Evolutionary conservation across 2,113 vertebrate genomes (phyloP).

Genomic region (Herpetotheres cachinnans): DNA sequence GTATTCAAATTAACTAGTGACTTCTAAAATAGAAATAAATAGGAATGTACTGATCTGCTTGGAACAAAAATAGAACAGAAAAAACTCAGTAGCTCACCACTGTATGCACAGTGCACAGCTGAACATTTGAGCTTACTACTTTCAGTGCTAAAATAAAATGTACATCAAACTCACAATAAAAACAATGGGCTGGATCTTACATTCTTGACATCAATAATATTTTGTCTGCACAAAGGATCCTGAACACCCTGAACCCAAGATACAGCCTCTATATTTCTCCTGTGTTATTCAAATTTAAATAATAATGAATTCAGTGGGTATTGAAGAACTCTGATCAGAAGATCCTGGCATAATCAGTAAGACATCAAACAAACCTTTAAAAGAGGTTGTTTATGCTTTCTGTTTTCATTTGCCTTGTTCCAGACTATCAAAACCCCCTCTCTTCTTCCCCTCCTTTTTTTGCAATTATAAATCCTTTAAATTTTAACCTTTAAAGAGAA

Average conservation of each 20-base stretch:
- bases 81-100: background rate
- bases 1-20: background rate
- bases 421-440: background rate
- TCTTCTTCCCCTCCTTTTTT: background rate
- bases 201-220: background rate
- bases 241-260: background rate
- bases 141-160: background rate
- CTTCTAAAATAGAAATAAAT: conserved; percentile 1
- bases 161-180: background rate
- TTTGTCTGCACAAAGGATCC: background rate
- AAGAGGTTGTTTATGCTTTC: background rate
- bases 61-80: conserved; percentile 9
- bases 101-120: background rate
- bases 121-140: background rate
- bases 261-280: background rate
- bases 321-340: background rate
- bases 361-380: conserved; percentile 13
- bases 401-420: background rate
- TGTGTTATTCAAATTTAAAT: background rate
- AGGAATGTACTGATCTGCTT: background rate
- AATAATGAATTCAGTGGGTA: background rate
- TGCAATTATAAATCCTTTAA: background rate
- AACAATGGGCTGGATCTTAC: background rate
- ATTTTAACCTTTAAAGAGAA: background rate
- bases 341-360: background rate